These are phyloP conservation scores for Spodoptera frugiperda DNA, from an alignment of 1,140 invertebrate genomes.

Conservation along the genomic window DNA sequence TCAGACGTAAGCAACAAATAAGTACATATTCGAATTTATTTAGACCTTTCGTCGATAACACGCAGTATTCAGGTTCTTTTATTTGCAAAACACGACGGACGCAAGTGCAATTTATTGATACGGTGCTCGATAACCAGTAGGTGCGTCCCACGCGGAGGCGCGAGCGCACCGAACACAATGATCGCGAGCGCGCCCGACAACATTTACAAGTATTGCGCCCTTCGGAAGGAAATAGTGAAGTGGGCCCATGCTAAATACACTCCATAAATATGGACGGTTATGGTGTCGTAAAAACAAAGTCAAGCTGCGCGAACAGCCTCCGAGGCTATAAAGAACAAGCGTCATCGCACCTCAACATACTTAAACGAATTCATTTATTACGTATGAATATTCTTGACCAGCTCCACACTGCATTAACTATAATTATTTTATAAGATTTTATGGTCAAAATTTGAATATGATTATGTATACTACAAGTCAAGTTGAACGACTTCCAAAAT, in stretches of 20 bases:
- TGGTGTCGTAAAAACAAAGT: slow-evolving; percentile 83
- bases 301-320: slow-evolving; percentile 78
- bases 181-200: slow-evolving; percentile 61
- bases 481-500: slow-evolving; percentile 3
- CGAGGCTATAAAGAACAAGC: slow-evolving; percentile 67
- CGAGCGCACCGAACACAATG: slow-evolving; percentile 62
- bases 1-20: slow-evolving; percentile 73
- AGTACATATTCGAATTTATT: slow-evolving; percentile 82
- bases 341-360: slow-evolving; percentile 64
- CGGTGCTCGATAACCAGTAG: slow-evolving; percentile 82
- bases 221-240: slow-evolving; percentile 72
- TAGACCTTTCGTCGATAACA: slow-evolving; percentile 81
- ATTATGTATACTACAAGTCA: slow-evolving; percentile 16
- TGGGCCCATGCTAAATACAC: slow-evolving; percentile 75
- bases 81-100: slow-evolving; percentile 78
- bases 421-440: slow-evolving; percentile 46
- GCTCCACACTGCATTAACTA: slow-evolving; percentile 31
- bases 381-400: slow-evolving; percentile 43
- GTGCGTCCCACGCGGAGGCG: slow-evolving; percentile 75
- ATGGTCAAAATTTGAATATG: slow-evolving; percentile 36
- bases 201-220: slow-evolving; percentile 70
- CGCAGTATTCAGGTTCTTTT: slow-evolving; percentile 75
- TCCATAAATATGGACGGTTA: slow-evolving; percentile 79
- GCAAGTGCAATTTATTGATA: slow-evolving; percentile 84
- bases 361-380: slow-evolving; percentile 49